Base-by-base conservation (phyloP, 2,797 vertebrate species). In the Podarcis lilfordi region DNA sequence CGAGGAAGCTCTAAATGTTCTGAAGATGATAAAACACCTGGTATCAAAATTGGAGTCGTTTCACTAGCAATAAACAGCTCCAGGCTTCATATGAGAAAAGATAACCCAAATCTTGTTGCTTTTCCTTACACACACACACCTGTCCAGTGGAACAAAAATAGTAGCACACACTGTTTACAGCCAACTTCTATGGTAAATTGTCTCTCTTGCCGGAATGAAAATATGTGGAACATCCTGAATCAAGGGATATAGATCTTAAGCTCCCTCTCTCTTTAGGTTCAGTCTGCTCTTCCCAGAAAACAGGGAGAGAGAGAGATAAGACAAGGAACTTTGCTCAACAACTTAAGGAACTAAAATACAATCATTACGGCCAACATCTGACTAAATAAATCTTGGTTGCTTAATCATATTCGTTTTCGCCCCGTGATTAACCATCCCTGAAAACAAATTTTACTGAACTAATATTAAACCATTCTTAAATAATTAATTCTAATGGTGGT, bases 11-110 rank as follows among this genome's bases (percentile, higher is more conserved):
- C 43, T 35, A 27, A 82, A 80, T 85, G 61, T 80, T 91, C 86
- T 86, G 80, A 83, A 92, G 86, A 90, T 83, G 88, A 94, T 91
- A 92, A 94, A 96, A 80, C 29, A 82, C 9, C 59, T 91, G 55
- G 43, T 87, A 64, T 84, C 74, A 93, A 92, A 94, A 64, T 21
- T 35, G 17, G 21, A 55, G 71, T 7, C 13, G 11, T 59, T 84
- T 29, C 3, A 55, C 3, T 40, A 5, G n/a, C 27, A 8, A 25
- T 72, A 35, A 80, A 59, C 40, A 80, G 27, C 29, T 25, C 21
- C n/a, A 72, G 11, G 40, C 80, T 83, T 32, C 11, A 29, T 32
- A 72, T 15, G 7, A n/a, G 72, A 11, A 25, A 74, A 40, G 25
- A 84, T 17, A 72, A 5, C 27, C 21, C 17, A 69, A 40, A 82